A percentile compares a stretch with the other conserved stretches of the same genome.
These are phyloP conservation scores for Sarcophaga bullata DNA, from an alignment of 1,140 invertebrate species.

Conservation along the genomic window DNA sequence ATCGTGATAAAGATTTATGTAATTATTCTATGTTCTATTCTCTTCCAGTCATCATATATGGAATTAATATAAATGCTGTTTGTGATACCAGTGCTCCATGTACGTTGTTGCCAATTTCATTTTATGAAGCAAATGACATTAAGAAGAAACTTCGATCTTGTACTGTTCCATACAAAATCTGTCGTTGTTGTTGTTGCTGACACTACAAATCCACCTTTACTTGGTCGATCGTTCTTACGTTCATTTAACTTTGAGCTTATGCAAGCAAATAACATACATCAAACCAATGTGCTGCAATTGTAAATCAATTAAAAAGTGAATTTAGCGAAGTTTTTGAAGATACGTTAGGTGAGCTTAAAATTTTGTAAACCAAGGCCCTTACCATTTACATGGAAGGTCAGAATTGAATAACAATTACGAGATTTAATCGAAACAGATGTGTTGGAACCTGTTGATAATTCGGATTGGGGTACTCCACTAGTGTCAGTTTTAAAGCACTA, in stretches of 20 bases:
- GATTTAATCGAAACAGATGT: slow-evolving; percentile 52
- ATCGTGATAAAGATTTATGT: neutral
- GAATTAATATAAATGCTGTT: neutral
- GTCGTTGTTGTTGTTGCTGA: slow-evolving; percentile 5
- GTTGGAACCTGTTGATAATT: slow-evolving; percentile 2
- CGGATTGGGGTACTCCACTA: slow-evolving; percentile 45
- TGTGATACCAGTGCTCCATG: slow-evolving; percentile 23
- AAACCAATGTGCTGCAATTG: neutral
- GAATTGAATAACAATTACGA: slow-evolving; percentile 49
- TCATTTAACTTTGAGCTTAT: slow-evolving; percentile 12
- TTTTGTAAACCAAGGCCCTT: slow-evolving; percentile 39
- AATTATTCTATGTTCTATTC: neutral
- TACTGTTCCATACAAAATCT: neutral
- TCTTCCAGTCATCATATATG: neutral
- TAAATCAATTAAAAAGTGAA: slow-evolving; percentile 10
- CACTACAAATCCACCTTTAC: slow-evolving; percentile 18
- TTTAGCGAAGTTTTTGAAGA: slow-evolving; percentile 31
- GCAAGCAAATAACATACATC: neutral
- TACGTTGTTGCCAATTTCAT: neutral
- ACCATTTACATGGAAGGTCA: slow-evolving; percentile 41
- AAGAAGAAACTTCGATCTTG: neutral
- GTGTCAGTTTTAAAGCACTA: too few relatives aligned
- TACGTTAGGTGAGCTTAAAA: neutral
- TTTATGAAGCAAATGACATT: neutral
- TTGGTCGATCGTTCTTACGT: slow-evolving; percentile 29